Percentiles rank a stretch among this genome's conserved stretches.
Evolutionary conservation across 2,888 invertebrate genomes (phyloP).

Genomic region (Lycia hirtaria): DNA sequence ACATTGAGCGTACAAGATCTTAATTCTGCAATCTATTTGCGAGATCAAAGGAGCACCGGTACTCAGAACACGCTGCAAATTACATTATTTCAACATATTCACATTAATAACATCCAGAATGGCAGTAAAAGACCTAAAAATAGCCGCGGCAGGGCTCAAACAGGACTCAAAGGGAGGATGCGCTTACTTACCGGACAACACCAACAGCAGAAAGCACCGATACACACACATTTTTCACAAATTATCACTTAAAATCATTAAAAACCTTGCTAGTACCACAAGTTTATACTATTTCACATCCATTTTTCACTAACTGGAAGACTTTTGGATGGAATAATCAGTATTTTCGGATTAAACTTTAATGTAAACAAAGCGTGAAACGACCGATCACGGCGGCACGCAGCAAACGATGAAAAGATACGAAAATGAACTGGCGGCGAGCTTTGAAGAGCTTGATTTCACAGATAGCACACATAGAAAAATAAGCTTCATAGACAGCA

Average conservation of each 20-base stretch:
- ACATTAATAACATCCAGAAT: slow-evolving; percentile 73
- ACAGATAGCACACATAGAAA: slow-evolving; percentile 62
- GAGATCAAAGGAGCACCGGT: slow-evolving; percentile 52
- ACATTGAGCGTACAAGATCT: slow-evolving; percentile 5
- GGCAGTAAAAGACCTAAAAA: slow-evolving; percentile 57
- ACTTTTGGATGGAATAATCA: slow-evolving; percentile 52
- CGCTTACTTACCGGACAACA: slow-evolving; percentile 80
- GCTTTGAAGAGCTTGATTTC: slow-evolving; percentile 61
- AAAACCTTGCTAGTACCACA: slow-evolving; percentile 29
- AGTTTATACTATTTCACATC: slow-evolving; percentile 39
- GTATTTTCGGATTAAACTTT: slow-evolving; percentile 47
- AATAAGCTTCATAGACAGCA: slow-evolving; percentile 46
- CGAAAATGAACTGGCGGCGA: slow-evolving; percentile 47
- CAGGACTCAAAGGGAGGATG: slow-evolving; percentile 65
- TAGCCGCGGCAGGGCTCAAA: slow-evolving; percentile 44
- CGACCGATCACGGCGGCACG: slow-evolving; percentile 49
- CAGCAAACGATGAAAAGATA: slow-evolving; percentile 51
- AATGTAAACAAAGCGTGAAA: slow-evolving; percentile 53
- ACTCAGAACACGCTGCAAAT: slow-evolving; percentile 52
- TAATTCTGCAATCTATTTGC: slow-evolving; percentile 19
- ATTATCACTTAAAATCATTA: slow-evolving; percentile 55
- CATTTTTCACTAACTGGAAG: slow-evolving; percentile 58
- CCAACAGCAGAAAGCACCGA: slow-evolving; percentile 64
- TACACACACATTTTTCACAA: slow-evolving; percentile 70
- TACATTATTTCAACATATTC: slow-evolving; percentile 42